Conservation (phyloP, 2,797 vertebrate genomes). For the Babyrousa celebensis region DNA sequence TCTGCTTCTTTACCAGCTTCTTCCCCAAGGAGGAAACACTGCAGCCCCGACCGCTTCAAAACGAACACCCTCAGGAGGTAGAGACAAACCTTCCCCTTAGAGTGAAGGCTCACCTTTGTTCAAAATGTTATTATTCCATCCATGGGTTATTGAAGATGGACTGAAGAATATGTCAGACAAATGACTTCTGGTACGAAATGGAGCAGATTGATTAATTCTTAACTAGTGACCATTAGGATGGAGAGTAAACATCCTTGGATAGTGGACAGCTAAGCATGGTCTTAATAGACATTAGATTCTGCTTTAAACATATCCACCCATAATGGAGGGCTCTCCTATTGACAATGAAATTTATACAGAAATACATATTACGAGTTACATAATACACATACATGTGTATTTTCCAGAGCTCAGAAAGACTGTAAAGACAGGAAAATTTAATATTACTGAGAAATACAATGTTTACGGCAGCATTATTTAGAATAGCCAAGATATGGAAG, state of each 20-base stretch:
- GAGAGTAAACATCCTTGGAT: slow-evolving; percentile 10
- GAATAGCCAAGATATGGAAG: background rate
- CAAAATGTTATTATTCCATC: background rate
- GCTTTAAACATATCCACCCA: background rate
- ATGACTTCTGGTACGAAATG: slow-evolving; percentile 35
- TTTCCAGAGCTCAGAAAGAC: slow-evolving; percentile 30
- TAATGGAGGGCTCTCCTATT: background rate
- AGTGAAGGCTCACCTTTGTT: slow-evolving; percentile 47
- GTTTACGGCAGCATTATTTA: background rate
- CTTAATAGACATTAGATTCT: slow-evolving; percentile 23
- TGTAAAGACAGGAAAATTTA: background rate
- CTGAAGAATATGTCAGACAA: slow-evolving; percentile 21
- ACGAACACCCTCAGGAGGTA: background rate
- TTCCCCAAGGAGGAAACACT: slow-evolving; percentile 1
- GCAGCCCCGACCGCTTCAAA: background rate
- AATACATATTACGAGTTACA: background rate
- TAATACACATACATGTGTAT: background rate
- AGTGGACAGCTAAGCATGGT: background rate
- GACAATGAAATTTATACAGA: background rate
- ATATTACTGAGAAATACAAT: background rate
- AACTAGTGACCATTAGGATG: background rate
- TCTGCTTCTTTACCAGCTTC: slow-evolving; percentile 37
- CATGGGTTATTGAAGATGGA: background rate
- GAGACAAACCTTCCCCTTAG: background rate
- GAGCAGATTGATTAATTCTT: slow-evolving; percentile 63